Evolutionary conservation across 2,797 vertebrate species (phyloP).

Genomic region (Periophthalmus magnuspinnatus): DNA sequence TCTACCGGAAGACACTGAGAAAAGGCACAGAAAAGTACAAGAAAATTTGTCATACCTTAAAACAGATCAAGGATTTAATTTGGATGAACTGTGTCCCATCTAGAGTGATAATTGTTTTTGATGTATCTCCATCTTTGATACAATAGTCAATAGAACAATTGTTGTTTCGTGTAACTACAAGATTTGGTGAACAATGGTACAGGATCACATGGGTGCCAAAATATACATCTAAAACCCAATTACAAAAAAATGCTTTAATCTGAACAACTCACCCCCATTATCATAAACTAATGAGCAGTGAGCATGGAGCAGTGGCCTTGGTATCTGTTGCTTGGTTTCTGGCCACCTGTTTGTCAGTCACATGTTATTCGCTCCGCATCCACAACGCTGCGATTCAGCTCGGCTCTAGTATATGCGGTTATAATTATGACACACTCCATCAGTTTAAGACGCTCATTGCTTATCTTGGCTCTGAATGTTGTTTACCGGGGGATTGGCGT

Average conservation of each 20-base stretch:
- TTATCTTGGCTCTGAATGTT: conserved; percentile 60
- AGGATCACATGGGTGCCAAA: background rate
- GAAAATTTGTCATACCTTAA: too few relatives aligned
- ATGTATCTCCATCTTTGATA: too few relatives aligned
- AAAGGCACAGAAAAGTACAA: too few relatives aligned
- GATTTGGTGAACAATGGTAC: too few relatives aligned
- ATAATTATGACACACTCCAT: conserved; percentile 61
- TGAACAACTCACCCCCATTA: background rate
- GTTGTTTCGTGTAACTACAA: background rate
- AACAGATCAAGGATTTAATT: too few relatives aligned
- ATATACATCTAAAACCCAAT: background rate
- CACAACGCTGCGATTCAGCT: conserved; percentile 41
- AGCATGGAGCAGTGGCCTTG: background rate
- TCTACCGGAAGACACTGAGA: too few relatives aligned
- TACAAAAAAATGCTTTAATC: background rate
- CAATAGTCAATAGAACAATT: too few relatives aligned
- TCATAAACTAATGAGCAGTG: background rate
- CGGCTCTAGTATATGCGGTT: conserved; percentile 45
- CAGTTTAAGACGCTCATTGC: conserved; percentile 59
- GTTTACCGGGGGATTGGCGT: conserved; percentile 61
- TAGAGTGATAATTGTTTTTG: too few relatives aligned
- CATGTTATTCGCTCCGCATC: conserved; percentile 37
- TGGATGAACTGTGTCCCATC: too few relatives aligned
- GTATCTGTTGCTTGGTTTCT: conserved; percentile 4
- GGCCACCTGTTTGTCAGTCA: conserved; percentile 16